Conservation (phyloP, 1,140 invertebrate species). For the Bombyx mori region ASM3026992v2 NC_085111.1:6043501-6044000, state of each 20-base stretch:
- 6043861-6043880: too few species aligned
- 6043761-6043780: too few species aligned
- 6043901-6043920: too few species aligned
- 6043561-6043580: constrained; percentile 52
- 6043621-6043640: constrained; percentile 48
- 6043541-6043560: constrained; percentile 62
- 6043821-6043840: background rate
- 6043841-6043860: background rate
- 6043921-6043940: too few species aligned
- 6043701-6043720: constrained; percentile 59
- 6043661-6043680: constrained; percentile 38
- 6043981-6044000: too few species aligned
- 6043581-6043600: constrained; percentile 55
- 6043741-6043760: background rate
- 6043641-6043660: constrained; percentile 37
- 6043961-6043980: too few species aligned
- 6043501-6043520: constrained; percentile 73
- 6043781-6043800: too few species aligned
- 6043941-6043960: too few species aligned
- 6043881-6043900: too few species aligned
- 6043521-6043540: constrained; percentile 67
- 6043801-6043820: too few species aligned
- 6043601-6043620: constrained; percentile 55
- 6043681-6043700: constrained; percentile 35
- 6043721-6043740: constrained; percentile 7